phyloP scores from a whole-genome alignment of 2,113 vertebrate species.

The Prunella fulvescens region DNA sequence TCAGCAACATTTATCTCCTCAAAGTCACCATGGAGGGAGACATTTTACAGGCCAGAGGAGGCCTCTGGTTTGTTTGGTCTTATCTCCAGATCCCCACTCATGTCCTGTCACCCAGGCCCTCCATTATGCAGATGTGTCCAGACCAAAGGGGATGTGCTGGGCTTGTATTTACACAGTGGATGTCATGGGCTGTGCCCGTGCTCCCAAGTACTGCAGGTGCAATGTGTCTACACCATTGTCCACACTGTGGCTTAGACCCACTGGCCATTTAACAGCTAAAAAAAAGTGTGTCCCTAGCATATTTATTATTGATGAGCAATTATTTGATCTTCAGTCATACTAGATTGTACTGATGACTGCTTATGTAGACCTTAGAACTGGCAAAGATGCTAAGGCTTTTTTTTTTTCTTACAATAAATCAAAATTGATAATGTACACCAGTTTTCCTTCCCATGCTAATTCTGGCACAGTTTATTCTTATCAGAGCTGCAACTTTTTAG shows the following conservation, averaged over 20 bases:
- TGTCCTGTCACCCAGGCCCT: neutral
- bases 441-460: neutral
- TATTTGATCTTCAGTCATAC: neutral
- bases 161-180: neutral
- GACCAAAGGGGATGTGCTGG: neutral
- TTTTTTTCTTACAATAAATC: neutral
- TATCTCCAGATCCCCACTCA: neutral
- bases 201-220: neutral
- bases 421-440: neutral
- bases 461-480: neutral
- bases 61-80: neutral
- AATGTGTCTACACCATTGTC: neutral
- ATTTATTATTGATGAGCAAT: neutral
- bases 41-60: neutral
- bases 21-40: neutral
- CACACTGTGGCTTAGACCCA: neutral
- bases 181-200: accelerated
- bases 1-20: neutral
- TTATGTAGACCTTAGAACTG: neutral
- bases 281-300: neutral
- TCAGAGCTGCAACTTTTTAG: neutral
- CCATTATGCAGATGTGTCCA: neutral
- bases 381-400: neutral
- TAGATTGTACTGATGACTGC: neutral
- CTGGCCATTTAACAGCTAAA: neutral